Conservation (phyloP, 2,113 vertebrate species). For the Ictidomys tridecemlineatus region DNA sequence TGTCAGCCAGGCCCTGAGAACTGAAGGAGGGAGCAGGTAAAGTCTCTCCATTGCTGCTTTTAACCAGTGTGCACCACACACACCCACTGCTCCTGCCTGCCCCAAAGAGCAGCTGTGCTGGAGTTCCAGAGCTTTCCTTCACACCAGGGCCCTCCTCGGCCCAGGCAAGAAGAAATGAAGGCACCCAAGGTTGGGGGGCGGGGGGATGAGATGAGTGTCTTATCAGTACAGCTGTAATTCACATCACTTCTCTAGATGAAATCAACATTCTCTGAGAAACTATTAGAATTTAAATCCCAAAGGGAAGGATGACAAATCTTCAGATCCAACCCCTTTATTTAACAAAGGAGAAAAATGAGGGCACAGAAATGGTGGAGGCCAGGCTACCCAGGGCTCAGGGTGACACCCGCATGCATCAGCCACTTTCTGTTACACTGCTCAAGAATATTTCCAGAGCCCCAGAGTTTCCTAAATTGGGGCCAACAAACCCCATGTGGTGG, state of each 20-base stretch:
- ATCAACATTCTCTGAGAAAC: neutral
- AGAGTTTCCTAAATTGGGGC: neutral
- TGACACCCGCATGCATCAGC: rapidly evolving
- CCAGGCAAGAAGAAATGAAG: neutral
- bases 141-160: neutral
- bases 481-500: too few species aligned
- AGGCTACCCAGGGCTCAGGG: rapidly evolving
- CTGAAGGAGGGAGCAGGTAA: rapidly evolving
- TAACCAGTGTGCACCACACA: neutral
- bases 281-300: constrained; percentile 10
- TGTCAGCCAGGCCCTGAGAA: neutral
- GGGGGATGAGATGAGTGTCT: neutral
- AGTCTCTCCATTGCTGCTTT: neutral
- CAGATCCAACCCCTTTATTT: neutral
- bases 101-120: neutral
- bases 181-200: neutral
- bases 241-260: neutral
- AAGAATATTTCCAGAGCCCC: neutral
- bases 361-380: neutral
- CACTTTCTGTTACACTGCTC: rapidly evolving
- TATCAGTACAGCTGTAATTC: neutral
- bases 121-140: neutral
- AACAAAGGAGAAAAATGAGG: constrained; percentile 2
- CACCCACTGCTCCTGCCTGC: neutral
- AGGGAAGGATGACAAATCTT: neutral